These are phyloP conservation scores for Latrodectus geometricus DNA, from an alignment of 1,140 invertebrate species.

Conservation along the genomic window DNA sequence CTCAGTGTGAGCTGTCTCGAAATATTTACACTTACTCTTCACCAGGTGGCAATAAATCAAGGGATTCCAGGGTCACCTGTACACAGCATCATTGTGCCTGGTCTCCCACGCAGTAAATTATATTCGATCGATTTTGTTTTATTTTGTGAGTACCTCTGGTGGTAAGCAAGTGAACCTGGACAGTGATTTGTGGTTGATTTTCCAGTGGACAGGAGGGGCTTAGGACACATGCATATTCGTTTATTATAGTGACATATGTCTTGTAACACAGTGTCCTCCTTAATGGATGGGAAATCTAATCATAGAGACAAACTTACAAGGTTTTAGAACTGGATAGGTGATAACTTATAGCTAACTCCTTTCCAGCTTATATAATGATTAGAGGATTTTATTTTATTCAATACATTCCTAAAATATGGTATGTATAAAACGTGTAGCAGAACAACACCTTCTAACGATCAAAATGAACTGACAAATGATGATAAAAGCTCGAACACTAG, in stretches of 20 bases:
- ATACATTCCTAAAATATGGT: no score
- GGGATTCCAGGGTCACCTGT: slow-evolving; percentile 44
- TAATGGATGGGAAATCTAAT: background rate
- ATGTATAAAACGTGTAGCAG: no score
- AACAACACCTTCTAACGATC: no score
- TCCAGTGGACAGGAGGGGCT: background rate
- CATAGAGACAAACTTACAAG: no score
- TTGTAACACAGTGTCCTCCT: background rate
- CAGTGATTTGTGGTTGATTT: background rate
- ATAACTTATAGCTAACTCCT: no score
- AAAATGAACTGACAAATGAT: no score
- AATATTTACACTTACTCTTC: slow-evolving; percentile 61
- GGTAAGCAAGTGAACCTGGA: background rate
- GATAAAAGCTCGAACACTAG: no score
- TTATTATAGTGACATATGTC: background rate
- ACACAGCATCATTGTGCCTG: background rate
- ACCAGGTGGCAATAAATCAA: slow-evolving; percentile 57
- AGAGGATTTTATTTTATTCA: no score
- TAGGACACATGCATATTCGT: background rate
- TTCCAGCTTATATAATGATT: no score
- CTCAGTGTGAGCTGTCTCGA: slow-evolving; percentile 45
- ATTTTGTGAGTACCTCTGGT: background rate
- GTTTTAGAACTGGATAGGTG: no score
- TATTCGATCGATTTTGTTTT: slow-evolving; percentile 31
- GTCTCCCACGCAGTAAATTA: slow-evolving; percentile 40